Base-by-base conservation (phyloP, 2,888 invertebrate species). In the Lasioglossum pauxillum region DNA sequence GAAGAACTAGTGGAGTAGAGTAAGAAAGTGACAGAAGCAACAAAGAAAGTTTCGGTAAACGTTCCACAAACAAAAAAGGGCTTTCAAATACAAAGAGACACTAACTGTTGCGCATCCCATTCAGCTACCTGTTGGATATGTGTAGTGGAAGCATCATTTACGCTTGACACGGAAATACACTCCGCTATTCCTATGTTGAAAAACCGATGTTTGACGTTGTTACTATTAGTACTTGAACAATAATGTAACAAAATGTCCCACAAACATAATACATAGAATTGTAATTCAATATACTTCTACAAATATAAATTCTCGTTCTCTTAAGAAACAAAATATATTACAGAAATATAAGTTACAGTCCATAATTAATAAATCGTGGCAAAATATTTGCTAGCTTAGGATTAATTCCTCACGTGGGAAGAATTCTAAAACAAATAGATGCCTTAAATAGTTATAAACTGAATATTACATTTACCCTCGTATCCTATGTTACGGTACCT, bases 61-160 rank as follows among this genome's bases (percentile, higher is more conserved):
- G 38, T 38, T 69, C 3, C 38, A 12, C 38, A 69, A 69, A 69
- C 69, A 69, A 69, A 38, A 67, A 69, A 23, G 38, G 5, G 23
- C 35, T 23, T 23, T 19, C 10, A 69, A 38, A 69, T 69, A 69
- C 69, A 69, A 69, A 69, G 69, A 69, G 69, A 69, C 69, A 69
- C 38, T 69, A 69, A 69, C 69, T 69, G 69, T 69, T 69, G 69
- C 69, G 69, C 69, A 69, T 69, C 69, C 38, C 38, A 69, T 69
- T 69, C 69, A 69, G 38, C 69, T 69, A 69, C 69, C 69, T 69
- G 69, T 69, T 69, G 69, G 69, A 69, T 69, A 69, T 23, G 69
- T 38, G 69, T 69, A 69, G 69, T 69, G 12, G 38, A 69, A 69
- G 69, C 38, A 69, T 38, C 38, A 69, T 69, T 69, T 69, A 23